A percentile compares a stretch with the other conserved stretches of the same genome.
These are phyloP conservation scores for Drosophila lacteicornis DNA, from an alignment of 1,140 invertebrate species.

Conservation along the genomic window DNA sequence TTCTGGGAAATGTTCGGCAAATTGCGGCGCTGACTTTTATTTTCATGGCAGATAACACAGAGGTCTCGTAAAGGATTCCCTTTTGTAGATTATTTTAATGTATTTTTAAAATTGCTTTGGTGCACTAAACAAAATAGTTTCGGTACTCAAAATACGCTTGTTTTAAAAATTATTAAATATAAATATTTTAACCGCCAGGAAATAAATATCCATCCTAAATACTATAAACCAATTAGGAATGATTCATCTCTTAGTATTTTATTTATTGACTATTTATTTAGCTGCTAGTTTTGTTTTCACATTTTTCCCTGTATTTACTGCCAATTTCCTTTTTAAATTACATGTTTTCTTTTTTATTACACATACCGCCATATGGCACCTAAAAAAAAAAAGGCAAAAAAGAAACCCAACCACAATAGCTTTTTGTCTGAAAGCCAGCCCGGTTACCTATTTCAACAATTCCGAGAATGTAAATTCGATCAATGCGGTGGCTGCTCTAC, in stretches of 20 bases:
- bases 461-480: conserved; percentile 42
- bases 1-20: conserved; percentile 56
- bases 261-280: too few relatives aligned
- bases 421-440: conserved; percentile 29
- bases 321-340: conserved; percentile 4
- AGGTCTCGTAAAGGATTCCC: not conserved
- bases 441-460: conserved; percentile 33
- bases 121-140: too few relatives aligned
- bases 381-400: conserved; percentile 2
- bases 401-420: conserved; percentile 26
- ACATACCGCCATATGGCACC: conserved; percentile 11
- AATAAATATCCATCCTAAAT: too few relatives aligned
- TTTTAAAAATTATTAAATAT: too few relatives aligned
- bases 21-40: conserved; percentile 29
- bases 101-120: too few relatives aligned
- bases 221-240: too few relatives aligned
- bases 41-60: not conserved
- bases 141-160: too few relatives aligned
- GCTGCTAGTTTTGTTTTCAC: too few relatives aligned
- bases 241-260: too few relatives aligned
- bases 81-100: too few relatives aligned
- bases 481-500: conserved; percentile 22
- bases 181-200: too few relatives aligned
- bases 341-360: conserved; percentile 7
- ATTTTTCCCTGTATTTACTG: not conserved